These are phyloP conservation scores for Microplitis mediator DNA, from an alignment of 1,140 invertebrate species.

Conservation along the genomic window DNA sequence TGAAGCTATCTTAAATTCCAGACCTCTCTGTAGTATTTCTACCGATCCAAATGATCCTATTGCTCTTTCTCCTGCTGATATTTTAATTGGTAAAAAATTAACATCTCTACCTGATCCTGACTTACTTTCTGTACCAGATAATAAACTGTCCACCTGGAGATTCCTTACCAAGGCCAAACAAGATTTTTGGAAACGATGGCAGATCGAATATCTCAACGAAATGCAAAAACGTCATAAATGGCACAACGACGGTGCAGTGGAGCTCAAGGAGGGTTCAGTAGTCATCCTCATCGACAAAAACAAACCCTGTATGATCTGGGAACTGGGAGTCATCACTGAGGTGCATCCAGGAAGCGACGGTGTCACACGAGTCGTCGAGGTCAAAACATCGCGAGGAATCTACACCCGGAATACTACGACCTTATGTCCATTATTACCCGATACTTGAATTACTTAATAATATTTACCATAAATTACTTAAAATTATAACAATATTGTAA, in stretches of 20 bases:
- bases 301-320: neutral
- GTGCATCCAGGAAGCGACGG: neutral
- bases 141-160: conserved; percentile 29
- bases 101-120: conserved; percentile 17
- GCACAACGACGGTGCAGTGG: no score
- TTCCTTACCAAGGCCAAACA: neutral
- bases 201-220: no score
- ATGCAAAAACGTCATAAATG: no score
- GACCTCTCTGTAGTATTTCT: no score
- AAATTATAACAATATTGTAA: no score
- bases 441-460: no score
- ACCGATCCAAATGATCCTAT: conserved; percentile 27
- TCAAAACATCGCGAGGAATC: no score
- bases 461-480: no score
- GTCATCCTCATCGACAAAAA: neutral
- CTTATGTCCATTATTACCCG: no score
- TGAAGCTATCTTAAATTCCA: conserved; percentile 17
- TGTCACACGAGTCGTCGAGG: neutral
- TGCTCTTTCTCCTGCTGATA: conserved; percentile 40
- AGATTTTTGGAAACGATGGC: no score
- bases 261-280: neutral
- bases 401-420: no score
- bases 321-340: neutral
- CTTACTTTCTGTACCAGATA: neutral
- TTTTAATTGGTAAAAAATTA: conserved; percentile 34